Evolutionary conservation across 2,113 vertebrate genomes (phyloP), one percentile per base, ranked within the genome.

Genomic region (Xenus cinereus): DNA sequence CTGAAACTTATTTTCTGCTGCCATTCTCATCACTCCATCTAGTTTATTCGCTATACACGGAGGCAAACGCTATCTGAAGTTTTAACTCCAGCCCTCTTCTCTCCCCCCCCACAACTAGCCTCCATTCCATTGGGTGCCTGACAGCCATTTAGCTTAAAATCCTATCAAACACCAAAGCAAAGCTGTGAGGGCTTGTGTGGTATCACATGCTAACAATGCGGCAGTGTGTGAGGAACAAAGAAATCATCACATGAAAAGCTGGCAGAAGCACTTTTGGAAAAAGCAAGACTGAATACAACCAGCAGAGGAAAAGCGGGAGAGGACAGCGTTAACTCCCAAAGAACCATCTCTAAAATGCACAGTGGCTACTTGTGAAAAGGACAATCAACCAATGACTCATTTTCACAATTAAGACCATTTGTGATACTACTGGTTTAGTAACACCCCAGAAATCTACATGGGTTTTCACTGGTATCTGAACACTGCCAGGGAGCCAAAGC

Each of bases 151-250:
- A 98, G 92, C 46, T 82, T 19, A 75, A 92, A 90, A 95, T 94
- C 97, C 98, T 95, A 94, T 94, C 97, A 97, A 96, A 71, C 82
- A 67, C 37, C 92, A 94, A 74, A 96, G 92, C 80, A 92, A 93
- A 97, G 96, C 95, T 72, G 81, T 20, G 85, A 95, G 94, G 97
- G 46, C 95, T 95, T 96, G 89, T 71, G 56, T 84, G 93, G 93
- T 60, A 94, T 97, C 95, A 90, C 93, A 95, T 73, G 89, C 87
- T 93, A 97, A 98, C 98, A 98, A 98, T 98, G 98, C 95, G 28
- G 95, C 95, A 98, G 97, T 98, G 98, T 98, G 91, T 95, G 86
- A 71, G 88, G 96, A 98, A 98, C 98, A 98, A 98, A 98, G 98
- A 89, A 43, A 80, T 37, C 89, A 93, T 98, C 98, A 98, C 97